A percentile compares a stretch with the other conserved stretches of the same genome.
These are phyloP conservation scores for Desmodus rotundus DNA, from an alignment of 2,113 vertebrate species.

Conservation along the genomic window DNA sequence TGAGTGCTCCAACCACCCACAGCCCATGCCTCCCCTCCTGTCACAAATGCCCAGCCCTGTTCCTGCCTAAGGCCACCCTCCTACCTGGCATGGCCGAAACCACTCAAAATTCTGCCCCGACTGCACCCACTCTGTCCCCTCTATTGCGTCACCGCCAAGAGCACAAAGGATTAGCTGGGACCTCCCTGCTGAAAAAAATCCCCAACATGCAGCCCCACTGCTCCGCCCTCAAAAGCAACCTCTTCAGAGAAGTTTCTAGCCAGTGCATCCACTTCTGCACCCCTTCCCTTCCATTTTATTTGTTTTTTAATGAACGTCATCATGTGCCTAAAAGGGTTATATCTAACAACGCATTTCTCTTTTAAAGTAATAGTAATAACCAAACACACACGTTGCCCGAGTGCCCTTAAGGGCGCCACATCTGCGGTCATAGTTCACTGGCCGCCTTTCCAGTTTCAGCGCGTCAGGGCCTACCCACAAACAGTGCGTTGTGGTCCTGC, in stretches of 20 bases:
- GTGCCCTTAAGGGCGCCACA: no score
- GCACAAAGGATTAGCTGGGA: accelerated
- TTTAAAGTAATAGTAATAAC: neutral
- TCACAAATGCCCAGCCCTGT: accelerated
- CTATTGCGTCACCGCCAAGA: accelerated
- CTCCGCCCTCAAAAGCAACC: neutral
- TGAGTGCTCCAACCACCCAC: accelerated
- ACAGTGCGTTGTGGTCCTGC: no score
- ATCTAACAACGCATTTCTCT: accelerated
- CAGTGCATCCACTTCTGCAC: neutral
- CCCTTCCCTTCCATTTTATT: neutral
- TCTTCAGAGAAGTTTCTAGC: neutral
- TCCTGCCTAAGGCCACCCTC: neutral
- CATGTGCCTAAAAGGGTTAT: neutral
- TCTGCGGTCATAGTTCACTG: no score
- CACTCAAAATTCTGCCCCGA: neutral
- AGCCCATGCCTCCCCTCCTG: neutral
- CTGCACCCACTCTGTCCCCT: neutral
- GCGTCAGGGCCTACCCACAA: no score
- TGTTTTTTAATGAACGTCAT: neutral
- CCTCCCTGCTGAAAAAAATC: neutral
- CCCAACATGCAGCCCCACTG: neutral
- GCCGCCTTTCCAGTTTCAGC: no score
- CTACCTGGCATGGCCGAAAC: neutral
- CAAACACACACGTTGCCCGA: no score